Evolutionary conservation across 2,797 vertebrate species (phyloP).

Genomic region (Zonotrichia albicollis): DNA sequence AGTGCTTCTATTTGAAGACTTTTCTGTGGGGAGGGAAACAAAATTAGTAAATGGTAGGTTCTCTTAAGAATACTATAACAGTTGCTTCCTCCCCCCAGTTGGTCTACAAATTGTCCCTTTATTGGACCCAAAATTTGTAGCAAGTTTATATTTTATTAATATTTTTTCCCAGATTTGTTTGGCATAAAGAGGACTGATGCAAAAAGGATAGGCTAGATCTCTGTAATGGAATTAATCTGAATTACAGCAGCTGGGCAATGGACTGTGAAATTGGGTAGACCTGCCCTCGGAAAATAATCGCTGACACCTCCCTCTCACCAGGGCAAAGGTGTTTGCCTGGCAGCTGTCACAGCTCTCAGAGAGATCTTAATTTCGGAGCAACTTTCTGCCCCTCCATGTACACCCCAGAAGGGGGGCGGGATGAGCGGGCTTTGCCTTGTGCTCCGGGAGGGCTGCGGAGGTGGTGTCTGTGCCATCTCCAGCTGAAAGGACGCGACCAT

Average conservation of each 20-base stretch:
- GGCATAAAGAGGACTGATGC: background rate
- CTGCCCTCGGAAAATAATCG: background rate
- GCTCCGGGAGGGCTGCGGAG: background rate
- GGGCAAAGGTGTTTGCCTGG: background rate
- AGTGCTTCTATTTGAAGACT: background rate
- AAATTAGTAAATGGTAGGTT: background rate
- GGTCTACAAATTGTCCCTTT: background rate
- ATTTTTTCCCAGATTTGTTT: background rate
- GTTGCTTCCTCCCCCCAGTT: background rate
- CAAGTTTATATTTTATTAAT: background rate
- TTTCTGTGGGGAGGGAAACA: background rate
- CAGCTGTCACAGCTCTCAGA: background rate
- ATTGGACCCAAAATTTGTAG: background rate
- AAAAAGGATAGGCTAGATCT: background rate
- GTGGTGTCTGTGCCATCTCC: fast-evolving
- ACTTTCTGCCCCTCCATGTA: background rate
- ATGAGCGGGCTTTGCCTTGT: background rate
- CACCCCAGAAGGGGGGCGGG: fast-evolving
- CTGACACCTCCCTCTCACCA: background rate
- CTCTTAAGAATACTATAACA: background rate
- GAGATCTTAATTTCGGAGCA: background rate
- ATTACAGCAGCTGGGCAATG: background rate
- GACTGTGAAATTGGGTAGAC: background rate
- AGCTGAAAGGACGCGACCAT: background rate
- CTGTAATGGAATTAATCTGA: background rate